A percentile compares a stretch with the other conserved stretches of the same genome.
phyloP scores from a whole-genome alignment of 2,888 invertebrate genomes.

The Macrosiphum euphorbiae region DNA sequence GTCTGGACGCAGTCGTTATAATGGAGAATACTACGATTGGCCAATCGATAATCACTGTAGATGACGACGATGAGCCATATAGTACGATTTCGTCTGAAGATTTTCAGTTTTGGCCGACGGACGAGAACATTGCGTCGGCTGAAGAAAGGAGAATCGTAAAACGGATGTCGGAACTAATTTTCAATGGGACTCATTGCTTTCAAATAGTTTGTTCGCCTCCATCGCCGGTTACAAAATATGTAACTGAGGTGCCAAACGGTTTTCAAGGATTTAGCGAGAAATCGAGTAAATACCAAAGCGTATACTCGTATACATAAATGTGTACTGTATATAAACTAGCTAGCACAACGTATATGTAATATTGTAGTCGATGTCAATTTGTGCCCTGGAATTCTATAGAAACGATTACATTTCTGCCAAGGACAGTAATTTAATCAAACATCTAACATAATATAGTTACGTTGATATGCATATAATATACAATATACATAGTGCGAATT shows the following conservation, averaged over 20 bases:
- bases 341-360: background rate
- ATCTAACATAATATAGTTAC: constrained; percentile 14
- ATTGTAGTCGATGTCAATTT: background rate
- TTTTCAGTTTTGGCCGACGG: background rate
- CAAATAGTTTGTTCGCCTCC: constrained; percentile 18
- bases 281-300: constrained; percentile 43
- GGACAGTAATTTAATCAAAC: background rate
- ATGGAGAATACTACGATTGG: background rate
- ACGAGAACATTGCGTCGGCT: background rate
- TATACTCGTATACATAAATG: background rate
- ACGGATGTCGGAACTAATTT: constrained; percentile 6
- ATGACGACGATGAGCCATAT: background rate
- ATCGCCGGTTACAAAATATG: background rate
- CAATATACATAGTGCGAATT: background rate
- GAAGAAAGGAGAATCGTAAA: background rate
- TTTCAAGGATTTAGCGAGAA: constrained; percentile 26
- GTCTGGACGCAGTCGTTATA: background rate
- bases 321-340: background rate
- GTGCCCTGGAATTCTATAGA: background rate
- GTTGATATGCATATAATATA: background rate
- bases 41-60: background rate
- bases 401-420: background rate
- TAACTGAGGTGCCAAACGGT: background rate
- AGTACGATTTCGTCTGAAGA: background rate
- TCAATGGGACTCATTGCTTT: constrained; percentile 32